phyloP scores from a whole-genome alignment of 1,140 invertebrate genomes.

The Potamilus streckersoni region DNA sequence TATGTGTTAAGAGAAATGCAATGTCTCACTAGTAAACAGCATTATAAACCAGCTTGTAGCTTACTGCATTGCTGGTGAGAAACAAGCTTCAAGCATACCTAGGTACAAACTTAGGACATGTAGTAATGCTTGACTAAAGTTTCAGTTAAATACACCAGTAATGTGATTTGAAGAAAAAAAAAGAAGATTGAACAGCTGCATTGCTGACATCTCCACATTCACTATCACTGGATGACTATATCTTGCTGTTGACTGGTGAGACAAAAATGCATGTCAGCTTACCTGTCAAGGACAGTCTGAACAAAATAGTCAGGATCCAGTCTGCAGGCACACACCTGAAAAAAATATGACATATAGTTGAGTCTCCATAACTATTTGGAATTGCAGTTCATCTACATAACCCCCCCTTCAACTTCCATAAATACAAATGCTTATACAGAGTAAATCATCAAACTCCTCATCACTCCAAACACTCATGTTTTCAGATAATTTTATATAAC shows the following conservation, averaged over 20 bases:
- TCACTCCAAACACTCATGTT: too few species aligned
- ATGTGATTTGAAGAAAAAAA: background rate
- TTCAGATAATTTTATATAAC: too few species aligned
- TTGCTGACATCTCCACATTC: background rate
- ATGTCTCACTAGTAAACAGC: too few species aligned
- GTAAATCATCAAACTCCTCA: too few species aligned
- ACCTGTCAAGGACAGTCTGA: slow-evolving; percentile 89
- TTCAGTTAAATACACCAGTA: background rate
- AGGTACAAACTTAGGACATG: background rate
- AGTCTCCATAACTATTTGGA: too few species aligned
- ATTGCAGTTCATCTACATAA: too few species aligned
- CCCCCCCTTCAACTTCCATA: too few species aligned
- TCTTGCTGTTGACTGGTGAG: background rate
- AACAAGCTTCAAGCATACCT: background rate
- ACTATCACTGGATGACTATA: background rate
- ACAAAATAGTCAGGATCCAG: slow-evolving; percentile 88
- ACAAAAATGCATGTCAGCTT: slow-evolving; percentile 53
- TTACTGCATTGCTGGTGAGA: too few species aligned
- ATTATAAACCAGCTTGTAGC: too few species aligned
- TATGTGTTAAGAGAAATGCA: too few species aligned
- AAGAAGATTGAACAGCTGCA: background rate
- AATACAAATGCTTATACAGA: too few species aligned
- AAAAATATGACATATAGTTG: background rate
- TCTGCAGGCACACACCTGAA: slow-evolving; percentile 85
- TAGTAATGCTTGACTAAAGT: background rate